Evolutionary conservation across 2,113 vertebrate species (phyloP), one percentile per base, ranked within the genome.

Genomic region (Tragelaphus scriptus): DNA sequence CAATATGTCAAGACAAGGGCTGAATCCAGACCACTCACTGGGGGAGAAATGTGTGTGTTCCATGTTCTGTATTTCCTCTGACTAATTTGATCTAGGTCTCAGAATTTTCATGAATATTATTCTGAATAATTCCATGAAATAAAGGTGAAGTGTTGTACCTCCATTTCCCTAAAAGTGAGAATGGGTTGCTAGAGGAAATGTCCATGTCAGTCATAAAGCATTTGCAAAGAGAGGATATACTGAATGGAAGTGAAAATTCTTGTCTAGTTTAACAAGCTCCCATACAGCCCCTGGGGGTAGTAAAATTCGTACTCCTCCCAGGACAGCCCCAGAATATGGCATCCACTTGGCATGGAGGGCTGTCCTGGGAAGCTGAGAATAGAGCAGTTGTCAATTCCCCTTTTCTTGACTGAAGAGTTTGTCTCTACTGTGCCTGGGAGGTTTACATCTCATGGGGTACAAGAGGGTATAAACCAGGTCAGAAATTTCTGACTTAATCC

Each of bases 71-170:
- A 32, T 84, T 82, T 7, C 63, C 15, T 75, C 56, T 32, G 79
- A 55, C 11, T 71, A 55, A 32, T 49, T 65, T 91, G 81, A 94
- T 81, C 93, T 90, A 90, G 63, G 51, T 75, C 65, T 97, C 15
- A 12, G 40, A 59, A 58, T 85, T 98, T 92, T 63, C 8, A 28
- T 65, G 91, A 71, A 51, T 77, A 68, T 90, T 90, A 90, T 91
- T 92, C 87, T 21, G 11, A 97, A 68, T 59, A 90, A 68, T 32
- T 94, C 80, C 80, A 21, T 32, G 87, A 86, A 77, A 36, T 94
- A 86, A 97, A 92, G 93, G 53, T 93, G 49, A 90, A 80, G 77
- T 55, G 84, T 95, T 93, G 92, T 94, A 90, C 89, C 89, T 95
- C 85, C 44, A 40, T 93, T 97, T 95, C 14, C 80, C 26, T 97